Base-by-base conservation (phyloP, 2,888 invertebrate genomes). In the Flexamia atlantica region DNA sequence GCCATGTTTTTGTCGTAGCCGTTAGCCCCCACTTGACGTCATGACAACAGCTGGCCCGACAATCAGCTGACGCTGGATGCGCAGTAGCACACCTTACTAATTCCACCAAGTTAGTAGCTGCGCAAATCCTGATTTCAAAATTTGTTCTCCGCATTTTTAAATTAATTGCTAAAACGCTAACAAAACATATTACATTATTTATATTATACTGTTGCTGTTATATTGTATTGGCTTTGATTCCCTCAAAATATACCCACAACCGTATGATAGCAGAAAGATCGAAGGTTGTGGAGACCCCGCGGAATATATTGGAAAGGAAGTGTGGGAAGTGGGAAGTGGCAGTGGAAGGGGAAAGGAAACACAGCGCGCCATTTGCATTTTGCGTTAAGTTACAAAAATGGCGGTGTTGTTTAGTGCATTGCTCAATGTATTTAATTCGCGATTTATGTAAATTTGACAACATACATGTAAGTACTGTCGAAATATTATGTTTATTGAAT, bases 351-450 rank as follows among this genome's bases (percentile, higher is more conserved):
- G 53, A 53, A 53, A 23, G 64, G 64, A 64, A 28, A 23, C 57
- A 23, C 17, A 57, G 14, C 28, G 64, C 64, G 64, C 64, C 64
- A 64, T 64, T 64, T 64, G 64, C 64, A 64, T 28, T 64, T 64
- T 64, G 64, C 64, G 64, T 64, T 17, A 28, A 64, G 64, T 28
- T 30, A 30, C 30, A 25, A 64, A 64, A 17, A 64, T 64, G 64
- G 64, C 64, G 64, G 12, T 64, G 28, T 64, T 64, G 64, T 64
- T 9, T 64, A 17, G 64, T 64, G 64, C 30, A 30, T 64, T 64
- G 64, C 64, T 64, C 64, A 64, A 64, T 64, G 64, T 64, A 30
- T 64, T 64, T 64, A 30, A 64, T 64, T 64, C 64, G 64, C 64
- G 28, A 64, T 64, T 64, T 64, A 14, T 64, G 64, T 64, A 30